Percentiles rank a stretch among this genome's conserved stretches.
Evolutionary conservation across 2,888 invertebrate species (phyloP).

Genomic region (Tetranychus truncatus): DNA sequence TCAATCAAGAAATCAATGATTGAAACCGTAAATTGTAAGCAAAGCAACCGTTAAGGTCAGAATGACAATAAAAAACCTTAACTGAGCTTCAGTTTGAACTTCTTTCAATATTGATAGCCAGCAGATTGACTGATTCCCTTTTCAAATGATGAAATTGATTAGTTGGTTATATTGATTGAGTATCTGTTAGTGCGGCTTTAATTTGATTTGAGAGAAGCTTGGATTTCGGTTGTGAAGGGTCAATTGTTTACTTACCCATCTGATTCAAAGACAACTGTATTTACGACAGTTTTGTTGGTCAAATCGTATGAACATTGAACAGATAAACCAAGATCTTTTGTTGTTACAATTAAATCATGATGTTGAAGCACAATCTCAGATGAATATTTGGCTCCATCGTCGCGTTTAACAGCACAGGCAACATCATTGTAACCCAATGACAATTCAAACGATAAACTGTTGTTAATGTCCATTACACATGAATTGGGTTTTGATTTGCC

Average conservation of each 20-base stretch:
- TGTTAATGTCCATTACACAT: conserved; percentile 70
- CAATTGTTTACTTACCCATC: conserved; percentile 10
- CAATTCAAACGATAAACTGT: conserved; percentile 69
- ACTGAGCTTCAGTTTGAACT: too few relatives aligned
- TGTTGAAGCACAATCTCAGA: conserved; percentile 80
- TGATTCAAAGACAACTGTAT: conserved; percentile 32
- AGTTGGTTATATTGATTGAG: too few relatives aligned
- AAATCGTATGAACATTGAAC: conserved; percentile 85
- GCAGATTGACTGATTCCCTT: too few relatives aligned
- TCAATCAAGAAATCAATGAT: too few relatives aligned
- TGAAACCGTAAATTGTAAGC: too few relatives aligned
- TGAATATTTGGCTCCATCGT: conserved; percentile 59
- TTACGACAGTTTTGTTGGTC: conserved; percentile 78
- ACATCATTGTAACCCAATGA: conserved; percentile 78
- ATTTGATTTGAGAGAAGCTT: too few relatives aligned
- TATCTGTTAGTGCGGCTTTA: too few relatives aligned
- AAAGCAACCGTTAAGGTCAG: too few relatives aligned
- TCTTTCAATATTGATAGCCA: too few relatives aligned
- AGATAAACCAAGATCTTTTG: conserved; percentile 73
- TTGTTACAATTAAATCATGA: conserved; percentile 84
- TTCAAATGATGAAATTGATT: too few relatives aligned
- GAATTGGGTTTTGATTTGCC: conserved; percentile 83
- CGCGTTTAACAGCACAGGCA: conserved; percentile 74
- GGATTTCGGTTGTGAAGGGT: background rate
- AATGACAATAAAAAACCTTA: too few relatives aligned